Percentiles rank a stretch among this genome's conserved stretches.
These are phyloP conservation scores for Ochotona princeps DNA, from an alignment of 2,113 vertebrate species.

Conservation along the genomic window DNA sequence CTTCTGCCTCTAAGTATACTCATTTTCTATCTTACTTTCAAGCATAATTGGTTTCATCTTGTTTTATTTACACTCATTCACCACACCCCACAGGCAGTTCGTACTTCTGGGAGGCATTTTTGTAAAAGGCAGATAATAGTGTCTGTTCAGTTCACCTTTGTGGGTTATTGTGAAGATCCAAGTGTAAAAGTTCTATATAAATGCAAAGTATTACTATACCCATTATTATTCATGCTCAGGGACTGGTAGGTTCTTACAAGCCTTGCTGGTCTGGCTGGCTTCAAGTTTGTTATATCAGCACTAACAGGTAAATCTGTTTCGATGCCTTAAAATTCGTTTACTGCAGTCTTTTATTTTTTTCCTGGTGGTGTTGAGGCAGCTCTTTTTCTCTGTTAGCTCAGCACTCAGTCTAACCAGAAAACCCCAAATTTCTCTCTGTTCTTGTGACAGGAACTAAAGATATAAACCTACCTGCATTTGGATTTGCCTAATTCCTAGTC, in stretches of 20 bases:
- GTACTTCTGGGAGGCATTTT: constrained; percentile 37
- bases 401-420: neutral
- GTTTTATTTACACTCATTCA: neutral
- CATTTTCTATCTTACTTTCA: neutral
- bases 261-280: neutral
- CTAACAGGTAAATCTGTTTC: neutral
- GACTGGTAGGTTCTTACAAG: neutral
- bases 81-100: neutral
- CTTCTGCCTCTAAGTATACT: neutral
- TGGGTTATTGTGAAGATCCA: constrained; percentile 11
- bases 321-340: neutral
- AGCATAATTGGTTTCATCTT: constrained; percentile 31
- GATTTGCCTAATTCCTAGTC: neutral
- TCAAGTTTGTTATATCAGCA: neutral
- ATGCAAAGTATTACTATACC: constrained; percentile 3
- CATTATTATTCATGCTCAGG: neutral
- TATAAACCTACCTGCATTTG: neutral
- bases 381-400: constrained; percentile 2
- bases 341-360: neutral
- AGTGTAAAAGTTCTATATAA: constrained; percentile 38
- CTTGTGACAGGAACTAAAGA: neutral
- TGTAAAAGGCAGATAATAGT: constrained; percentile 20
- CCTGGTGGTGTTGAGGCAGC: neutral
- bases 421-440: neutral
- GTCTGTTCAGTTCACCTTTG: constrained; percentile 27